Evolutionary conservation across 2,113 vertebrate genomes (phyloP).

Genomic region (Puma concolor): DNA sequence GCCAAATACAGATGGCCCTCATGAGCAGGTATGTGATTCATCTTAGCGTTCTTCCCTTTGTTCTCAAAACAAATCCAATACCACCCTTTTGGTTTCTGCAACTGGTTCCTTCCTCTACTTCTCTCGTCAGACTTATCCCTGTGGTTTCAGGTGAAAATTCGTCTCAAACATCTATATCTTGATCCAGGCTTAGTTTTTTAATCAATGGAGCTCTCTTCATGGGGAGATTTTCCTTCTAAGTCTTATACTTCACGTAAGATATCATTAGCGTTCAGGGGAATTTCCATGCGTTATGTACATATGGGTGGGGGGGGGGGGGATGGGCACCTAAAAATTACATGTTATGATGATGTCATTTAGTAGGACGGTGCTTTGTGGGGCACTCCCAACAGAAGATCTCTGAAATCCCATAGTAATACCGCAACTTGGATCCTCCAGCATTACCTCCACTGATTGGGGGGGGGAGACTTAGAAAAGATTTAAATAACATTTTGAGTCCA

Average conservation of each 20-base stretch:
- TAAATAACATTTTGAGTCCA: not conserved
- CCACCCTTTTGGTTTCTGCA: not conserved
- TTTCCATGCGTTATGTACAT: not conserved
- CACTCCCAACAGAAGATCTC: not conserved
- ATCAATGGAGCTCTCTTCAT: not conserved
- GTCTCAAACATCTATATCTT: not conserved
- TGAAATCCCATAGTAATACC: not conserved
- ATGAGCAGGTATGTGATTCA: not conserved
- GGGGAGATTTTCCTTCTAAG: not conserved
- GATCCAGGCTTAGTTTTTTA: not conserved
- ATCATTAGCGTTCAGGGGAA: not conserved
- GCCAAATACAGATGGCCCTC: not conserved
- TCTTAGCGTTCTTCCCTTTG: rapidly evolving
- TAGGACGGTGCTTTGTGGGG: not conserved
- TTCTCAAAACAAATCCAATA: not conserved
- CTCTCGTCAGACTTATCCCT: not conserved
- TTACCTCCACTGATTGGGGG: not conserved
- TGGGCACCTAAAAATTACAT: not conserved
- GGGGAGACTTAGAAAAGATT: not conserved
- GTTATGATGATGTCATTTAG: not conserved
- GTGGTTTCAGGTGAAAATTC: not conserved
- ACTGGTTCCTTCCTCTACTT: not conserved
- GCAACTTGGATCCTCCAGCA: not conserved
- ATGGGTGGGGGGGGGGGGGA: not conserved
- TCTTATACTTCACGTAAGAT: not conserved